These are phyloP conservation scores for Lasioglossum malachurum DNA, from an alignment of 2,888 invertebrate genomes.

Conservation along the genomic window DNA sequence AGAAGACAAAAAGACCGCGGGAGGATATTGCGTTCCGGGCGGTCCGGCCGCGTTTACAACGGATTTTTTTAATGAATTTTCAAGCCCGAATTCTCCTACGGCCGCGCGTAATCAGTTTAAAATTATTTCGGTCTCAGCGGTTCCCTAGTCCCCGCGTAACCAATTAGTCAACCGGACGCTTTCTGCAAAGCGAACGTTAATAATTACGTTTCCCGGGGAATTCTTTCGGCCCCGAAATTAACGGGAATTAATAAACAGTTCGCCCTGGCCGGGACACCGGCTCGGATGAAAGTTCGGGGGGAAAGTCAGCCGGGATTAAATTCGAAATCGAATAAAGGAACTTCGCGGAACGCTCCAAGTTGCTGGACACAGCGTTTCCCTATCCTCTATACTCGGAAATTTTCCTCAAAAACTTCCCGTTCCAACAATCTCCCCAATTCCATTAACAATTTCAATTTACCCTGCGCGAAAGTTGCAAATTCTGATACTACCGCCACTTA, in stretches of 20 bases:
- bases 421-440: not conserved
- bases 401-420: not conserved
- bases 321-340: conserved; percentile 29
- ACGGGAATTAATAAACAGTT: conserved; percentile 34
- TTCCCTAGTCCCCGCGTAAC: not conserved
- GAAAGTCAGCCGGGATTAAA: conserved; percentile 22
- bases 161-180: conserved; percentile 43
- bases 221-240: conserved; percentile 22
- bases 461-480: not conserved
- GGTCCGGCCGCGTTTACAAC: conserved; percentile 1
- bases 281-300: not conserved
- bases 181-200: conserved; percentile 23
- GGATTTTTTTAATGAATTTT: conserved; percentile 11
- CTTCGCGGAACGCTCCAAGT: conserved; percentile 8
- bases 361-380: not conserved
- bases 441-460: not conserved
- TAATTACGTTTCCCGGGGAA: conserved; percentile 22
- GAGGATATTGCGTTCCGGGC: conserved; percentile 26
- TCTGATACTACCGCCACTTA: not conserved
- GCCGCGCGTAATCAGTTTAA: conserved; percentile 39
- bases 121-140: conserved; percentile 30
- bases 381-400: not conserved
- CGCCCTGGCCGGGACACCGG: not conserved
- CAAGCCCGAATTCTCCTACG: conserved; percentile 9
- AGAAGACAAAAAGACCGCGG: not conserved